A percentile compares a stretch with the other conserved stretches of the same genome.
These are phyloP conservation scores for Peromyscus aztecus DNA, from an alignment of 2,797 vertebrate genomes.

Conservation along the genomic window DNA sequence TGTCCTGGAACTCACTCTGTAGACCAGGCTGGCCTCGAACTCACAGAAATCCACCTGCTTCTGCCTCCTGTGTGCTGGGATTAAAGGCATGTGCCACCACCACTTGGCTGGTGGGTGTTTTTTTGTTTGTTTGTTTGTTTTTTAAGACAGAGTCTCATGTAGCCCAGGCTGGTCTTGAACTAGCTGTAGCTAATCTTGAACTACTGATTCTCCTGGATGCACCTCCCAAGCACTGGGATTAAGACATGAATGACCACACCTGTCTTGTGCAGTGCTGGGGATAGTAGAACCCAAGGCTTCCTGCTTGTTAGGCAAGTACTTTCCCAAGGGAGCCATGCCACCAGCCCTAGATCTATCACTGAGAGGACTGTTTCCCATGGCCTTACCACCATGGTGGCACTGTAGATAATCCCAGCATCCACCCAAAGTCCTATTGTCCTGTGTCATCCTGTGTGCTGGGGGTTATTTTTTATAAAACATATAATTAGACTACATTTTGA, in stretches of 20 bases:
- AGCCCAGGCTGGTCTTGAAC: neutral
- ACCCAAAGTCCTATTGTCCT: neutral
- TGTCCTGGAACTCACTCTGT: too few relatives aligned
- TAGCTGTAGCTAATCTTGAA: neutral
- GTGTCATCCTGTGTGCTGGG: neutral
- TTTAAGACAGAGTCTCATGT: neutral
- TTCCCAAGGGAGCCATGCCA: neutral
- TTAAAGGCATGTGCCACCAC: too few relatives aligned
- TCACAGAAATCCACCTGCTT: too few relatives aligned
- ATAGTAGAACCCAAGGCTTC: neutral
- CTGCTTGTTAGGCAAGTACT: neutral
- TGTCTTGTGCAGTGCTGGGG: neutral
- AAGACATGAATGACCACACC: neutral
- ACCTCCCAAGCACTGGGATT: neutral
- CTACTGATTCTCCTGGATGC: neutral
- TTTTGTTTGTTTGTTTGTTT: neutral
- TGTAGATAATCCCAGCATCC: neutral
- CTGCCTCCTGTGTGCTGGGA: too few relatives aligned
- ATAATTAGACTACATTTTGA: neutral
- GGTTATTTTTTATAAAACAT: neutral
- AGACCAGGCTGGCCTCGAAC: too few relatives aligned
- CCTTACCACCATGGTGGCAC: neutral
- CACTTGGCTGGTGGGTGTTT: too few relatives aligned
- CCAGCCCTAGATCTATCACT: neutral
- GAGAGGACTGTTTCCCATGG: neutral